Percentiles rank a stretch among this genome's conserved stretches.
Conservation (phyloP, 2,113 vertebrate species). For the Brevimyrus niger region DNA sequence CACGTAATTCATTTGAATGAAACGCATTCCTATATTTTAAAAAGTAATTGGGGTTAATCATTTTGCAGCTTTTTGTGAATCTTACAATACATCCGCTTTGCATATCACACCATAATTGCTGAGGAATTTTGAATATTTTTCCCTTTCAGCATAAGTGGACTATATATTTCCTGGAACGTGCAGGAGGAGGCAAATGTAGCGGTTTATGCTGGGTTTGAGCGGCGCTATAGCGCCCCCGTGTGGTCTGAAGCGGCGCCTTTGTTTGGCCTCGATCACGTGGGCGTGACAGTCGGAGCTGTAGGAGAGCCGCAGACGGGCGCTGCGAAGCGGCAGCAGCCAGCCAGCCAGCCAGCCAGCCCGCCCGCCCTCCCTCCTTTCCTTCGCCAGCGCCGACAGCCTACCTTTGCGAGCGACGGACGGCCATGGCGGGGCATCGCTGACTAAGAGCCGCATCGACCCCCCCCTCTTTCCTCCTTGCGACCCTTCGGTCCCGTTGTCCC, state of each 20-base stretch:
- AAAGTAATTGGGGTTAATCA: background rate
- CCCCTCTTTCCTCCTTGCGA: slow-evolving; percentile 26
- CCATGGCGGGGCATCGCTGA: slow-evolving; percentile 61
- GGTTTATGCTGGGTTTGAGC: background rate
- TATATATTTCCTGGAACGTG: background rate
- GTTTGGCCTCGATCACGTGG: slow-evolving; percentile 57
- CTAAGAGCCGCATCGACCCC: slow-evolving; percentile 29
- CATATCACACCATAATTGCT: background rate
- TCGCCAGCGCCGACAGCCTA: slow-evolving; percentile 42
- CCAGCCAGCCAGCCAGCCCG: slow-evolving; percentile 34
- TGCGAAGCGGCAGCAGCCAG: slow-evolving; percentile 37
- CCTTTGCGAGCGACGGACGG: slow-evolving; percentile 36
- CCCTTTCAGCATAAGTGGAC: background rate
- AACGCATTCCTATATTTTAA: background rate
- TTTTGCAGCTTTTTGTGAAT: background rate
- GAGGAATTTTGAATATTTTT: background rate
- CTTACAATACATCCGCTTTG: background rate
- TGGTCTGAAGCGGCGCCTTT: slow-evolving; percentile 27
- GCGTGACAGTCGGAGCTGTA: slow-evolving; percentile 47
- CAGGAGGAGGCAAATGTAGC: background rate
- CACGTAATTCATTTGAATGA: background rate
- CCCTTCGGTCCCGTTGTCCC: slow-evolving; percentile 21
- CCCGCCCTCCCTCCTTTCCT: slow-evolving; percentile 12
- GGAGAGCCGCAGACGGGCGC: slow-evolving; percentile 17
- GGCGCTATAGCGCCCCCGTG: slow-evolving; percentile 44